Percentiles rank a stretch among this genome's conserved stretches.
Evolutionary conservation across 2,888 invertebrate species (phyloP).

Genomic region (Sphaerophoria taeniata): DNA sequence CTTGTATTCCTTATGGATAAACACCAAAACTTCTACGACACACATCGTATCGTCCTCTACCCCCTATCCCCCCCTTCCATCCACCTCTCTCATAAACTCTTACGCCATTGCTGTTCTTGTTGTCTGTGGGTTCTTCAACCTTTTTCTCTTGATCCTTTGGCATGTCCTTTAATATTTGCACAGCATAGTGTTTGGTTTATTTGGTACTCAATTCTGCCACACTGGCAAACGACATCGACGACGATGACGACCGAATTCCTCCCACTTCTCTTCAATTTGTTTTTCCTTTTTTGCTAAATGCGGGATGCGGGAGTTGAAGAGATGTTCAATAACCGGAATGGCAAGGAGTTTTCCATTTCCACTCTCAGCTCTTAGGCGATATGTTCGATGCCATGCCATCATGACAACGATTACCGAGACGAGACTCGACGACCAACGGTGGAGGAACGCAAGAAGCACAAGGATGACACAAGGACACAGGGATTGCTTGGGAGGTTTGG

Average conservation of each 20-base stretch:
- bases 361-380: slow-evolving; percentile 52
- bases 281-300: slow-evolving; percentile 64
- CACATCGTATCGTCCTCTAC: slow-evolving; percentile 5
- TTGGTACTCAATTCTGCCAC: slow-evolving; percentile 72
- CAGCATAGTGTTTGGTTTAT: slow-evolving; percentile 70
- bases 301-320: slow-evolving; percentile 31
- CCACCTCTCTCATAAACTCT: neutral
- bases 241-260: neutral
- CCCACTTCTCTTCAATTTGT: slow-evolving; percentile 53
- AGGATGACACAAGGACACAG: slow-evolving; percentile 34
- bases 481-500: slow-evolving; percentile 13
- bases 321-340: neutral
- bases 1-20: slow-evolving; percentile 20
- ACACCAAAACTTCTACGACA: slow-evolving; percentile 2
- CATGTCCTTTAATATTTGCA: slow-evolving; percentile 73
- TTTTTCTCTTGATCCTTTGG: slow-evolving; percentile 41
- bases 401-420: neutral
- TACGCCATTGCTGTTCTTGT: neutral
- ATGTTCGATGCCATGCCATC: slow-evolving; percentile 59
- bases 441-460: neutral
- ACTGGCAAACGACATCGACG: slow-evolving; percentile 50
- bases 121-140: slow-evolving; percentile 6
- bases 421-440: no score
- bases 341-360: slow-evolving; percentile 17
- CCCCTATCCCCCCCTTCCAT: no score